These are phyloP conservation scores for Erythrocebus patas DNA, from an alignment of 2,113 vertebrate species.

Conservation along the genomic window DNA sequence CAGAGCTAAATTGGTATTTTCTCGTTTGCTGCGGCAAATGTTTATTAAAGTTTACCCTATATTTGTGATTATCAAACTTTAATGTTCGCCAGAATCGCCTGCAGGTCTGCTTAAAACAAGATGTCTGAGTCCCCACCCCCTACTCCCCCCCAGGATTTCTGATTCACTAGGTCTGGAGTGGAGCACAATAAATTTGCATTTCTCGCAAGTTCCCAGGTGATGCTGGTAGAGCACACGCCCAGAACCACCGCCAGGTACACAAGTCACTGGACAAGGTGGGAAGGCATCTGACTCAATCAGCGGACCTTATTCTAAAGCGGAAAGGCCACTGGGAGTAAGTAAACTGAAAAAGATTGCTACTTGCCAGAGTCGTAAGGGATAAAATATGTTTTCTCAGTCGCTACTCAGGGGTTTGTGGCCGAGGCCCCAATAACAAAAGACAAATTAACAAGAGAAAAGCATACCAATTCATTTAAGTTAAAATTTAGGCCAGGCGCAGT, in stretches of 20 bases:
- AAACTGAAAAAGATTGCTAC: neutral
- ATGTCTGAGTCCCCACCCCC: neutral
- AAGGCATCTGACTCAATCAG: neutral
- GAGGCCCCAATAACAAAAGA: neutral
- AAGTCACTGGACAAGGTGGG: neutral
- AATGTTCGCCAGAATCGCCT: neutral
- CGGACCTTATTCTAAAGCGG: neutral
- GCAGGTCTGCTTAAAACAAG: neutral
- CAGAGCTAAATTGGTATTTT: accelerated
- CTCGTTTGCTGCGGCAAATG: neutral
- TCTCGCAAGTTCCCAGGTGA: slow-evolving; percentile 14
- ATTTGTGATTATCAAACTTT: neutral
- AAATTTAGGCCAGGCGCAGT: too few species aligned
- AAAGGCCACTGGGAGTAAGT: neutral
- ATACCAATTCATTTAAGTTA: neutral
- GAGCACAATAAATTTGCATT: neutral
- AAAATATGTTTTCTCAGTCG: neutral
- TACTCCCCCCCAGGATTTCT: neutral
- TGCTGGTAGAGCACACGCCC: neutral
- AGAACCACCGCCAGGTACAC: neutral
- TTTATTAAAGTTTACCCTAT: neutral
- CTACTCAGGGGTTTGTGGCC: neutral
- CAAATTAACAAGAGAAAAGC: neutral
- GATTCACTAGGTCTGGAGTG: neutral
- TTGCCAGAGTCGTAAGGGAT: neutral